A percentile compares a stretch with the other conserved stretches of the same genome.
phyloP scores from a whole-genome alignment of 2,797 vertebrate species.

The Simalia tracyae region DNA sequence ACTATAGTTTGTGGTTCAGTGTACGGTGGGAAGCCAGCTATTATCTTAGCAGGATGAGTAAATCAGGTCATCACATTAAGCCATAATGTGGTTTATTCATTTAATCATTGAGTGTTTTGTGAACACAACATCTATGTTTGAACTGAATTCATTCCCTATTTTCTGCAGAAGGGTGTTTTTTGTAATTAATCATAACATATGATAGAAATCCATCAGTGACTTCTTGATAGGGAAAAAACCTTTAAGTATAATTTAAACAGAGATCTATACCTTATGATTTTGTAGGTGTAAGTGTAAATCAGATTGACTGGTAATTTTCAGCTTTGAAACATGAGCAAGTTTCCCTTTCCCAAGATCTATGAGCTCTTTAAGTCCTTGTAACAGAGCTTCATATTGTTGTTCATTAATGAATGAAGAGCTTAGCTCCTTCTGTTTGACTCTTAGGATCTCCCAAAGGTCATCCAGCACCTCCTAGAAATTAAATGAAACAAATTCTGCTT shows the following conservation, averaged over 20 bases:
- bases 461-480: conserved; percentile 79
- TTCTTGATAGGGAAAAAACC: neutral
- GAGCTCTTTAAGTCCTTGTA: conserved; percentile 75
- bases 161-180: too few species aligned
- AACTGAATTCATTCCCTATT: too few species aligned
- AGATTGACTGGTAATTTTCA: conserved; percentile 65
- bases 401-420: conserved; percentile 68
- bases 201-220: neutral
- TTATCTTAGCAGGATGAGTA: neutral
- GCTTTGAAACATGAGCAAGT: conserved; percentile 59
- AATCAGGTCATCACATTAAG: neutral
- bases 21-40: neutral
- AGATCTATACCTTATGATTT: conserved; percentile 78
- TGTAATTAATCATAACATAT: neutral
- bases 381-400: conserved; percentile 73
- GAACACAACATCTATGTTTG: neutral
- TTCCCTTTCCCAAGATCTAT: conserved; percentile 75
- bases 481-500: conserved; percentile 1
- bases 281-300: conserved; percentile 74
- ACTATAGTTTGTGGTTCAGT: neutral
- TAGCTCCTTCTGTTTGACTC: conserved; percentile 67
- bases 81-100: neutral
- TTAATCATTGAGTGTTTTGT: neutral
- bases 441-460: conserved; percentile 72
- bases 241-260: neutral